phyloP scores from a whole-genome alignment of 2,888 invertebrate species.

The Maniola hyperantus region DNA sequence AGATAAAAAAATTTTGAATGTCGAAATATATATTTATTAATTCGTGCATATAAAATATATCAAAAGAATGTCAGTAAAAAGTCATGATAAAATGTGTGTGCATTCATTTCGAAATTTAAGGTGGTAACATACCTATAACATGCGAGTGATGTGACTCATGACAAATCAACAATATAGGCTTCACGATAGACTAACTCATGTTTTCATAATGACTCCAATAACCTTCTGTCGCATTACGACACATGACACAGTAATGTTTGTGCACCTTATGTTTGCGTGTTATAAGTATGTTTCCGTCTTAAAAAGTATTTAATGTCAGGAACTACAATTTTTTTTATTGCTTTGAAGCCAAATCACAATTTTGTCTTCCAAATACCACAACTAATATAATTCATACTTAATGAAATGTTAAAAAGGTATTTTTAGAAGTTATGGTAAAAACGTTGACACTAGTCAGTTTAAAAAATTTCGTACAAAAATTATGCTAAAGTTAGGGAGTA shows the following conservation, averaged over 20 bases:
- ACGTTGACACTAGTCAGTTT: slow-evolving; percentile 12
- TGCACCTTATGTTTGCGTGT: background rate
- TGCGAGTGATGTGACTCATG: background rate
- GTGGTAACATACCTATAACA: background rate
- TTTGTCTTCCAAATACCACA: background rate
- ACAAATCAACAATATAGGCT: too few relatives aligned
- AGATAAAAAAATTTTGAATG: slow-evolving; percentile 69
- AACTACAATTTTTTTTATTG: slow-evolving; percentile 15
- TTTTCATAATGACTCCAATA: too few relatives aligned
- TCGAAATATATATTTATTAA: slow-evolving; percentile 44
- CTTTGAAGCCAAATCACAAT: slow-evolving; percentile 15
- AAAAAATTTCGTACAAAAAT: slow-evolving; percentile 22
- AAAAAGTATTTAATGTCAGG: slow-evolving; percentile 17
- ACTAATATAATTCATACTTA: background rate
- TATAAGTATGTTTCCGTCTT: background rate
- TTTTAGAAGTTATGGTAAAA: background rate
- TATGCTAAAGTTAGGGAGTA: slow-evolving; percentile 14
- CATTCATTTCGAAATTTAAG: slow-evolving; percentile 2
- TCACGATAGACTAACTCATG: too few relatives aligned
- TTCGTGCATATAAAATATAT: slow-evolving; percentile 28
- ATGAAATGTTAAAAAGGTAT: background rate
- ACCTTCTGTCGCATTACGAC: background rate
- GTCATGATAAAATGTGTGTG: slow-evolving; percentile 2
- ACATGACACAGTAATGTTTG: background rate
- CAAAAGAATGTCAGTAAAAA: slow-evolving; percentile 21